phyloP scores from a whole-genome alignment of 2,797 vertebrate genomes.

The Meriones psammophilus region DNA sequence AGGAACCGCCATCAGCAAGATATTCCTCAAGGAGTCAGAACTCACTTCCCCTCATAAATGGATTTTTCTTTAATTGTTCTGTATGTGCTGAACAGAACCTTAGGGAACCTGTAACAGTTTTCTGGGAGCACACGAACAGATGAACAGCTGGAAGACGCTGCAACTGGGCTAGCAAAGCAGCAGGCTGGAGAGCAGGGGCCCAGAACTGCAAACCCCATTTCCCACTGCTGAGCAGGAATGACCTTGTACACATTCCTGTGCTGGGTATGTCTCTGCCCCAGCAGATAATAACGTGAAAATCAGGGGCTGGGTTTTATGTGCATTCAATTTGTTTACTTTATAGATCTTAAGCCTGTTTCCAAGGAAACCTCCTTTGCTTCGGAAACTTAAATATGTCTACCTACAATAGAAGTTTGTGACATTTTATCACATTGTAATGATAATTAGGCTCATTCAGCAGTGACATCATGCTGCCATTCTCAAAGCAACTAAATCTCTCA shows the following conservation, averaged over 20 bases:
- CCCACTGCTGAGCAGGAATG: conserved; percentile 19
- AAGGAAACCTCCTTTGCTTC: conserved; percentile 72
- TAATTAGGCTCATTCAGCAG: conserved; percentile 17
- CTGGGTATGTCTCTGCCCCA: neutral
- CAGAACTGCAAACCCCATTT: conserved; percentile 64
- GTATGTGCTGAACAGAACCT: conserved; percentile 51
- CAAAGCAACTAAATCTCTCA: neutral
- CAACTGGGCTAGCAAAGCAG: conserved; percentile 51
- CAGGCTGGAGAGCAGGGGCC: conserved; percentile 74
- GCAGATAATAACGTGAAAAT: conserved; percentile 55
- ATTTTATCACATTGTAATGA: conserved; percentile 17
- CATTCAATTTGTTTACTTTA: conserved; percentile 57
- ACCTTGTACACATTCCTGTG: conserved; percentile 71
- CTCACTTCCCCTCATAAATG: conserved; percentile 55
- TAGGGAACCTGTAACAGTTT: conserved; percentile 60
- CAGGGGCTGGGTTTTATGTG: neutral
- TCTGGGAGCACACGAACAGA: conserved; percentile 44
- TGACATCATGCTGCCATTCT: neutral
- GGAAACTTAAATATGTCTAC: conserved; percentile 48
- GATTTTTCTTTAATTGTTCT: conserved; percentile 75
- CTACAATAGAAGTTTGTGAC: conserved; percentile 37
- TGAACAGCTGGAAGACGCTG: conserved; percentile 77
- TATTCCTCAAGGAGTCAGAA: conserved; percentile 31
- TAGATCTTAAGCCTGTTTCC: conserved; percentile 65
- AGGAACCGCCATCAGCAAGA: neutral